A percentile compares a stretch with the other conserved stretches of the same genome.
phyloP scores from a whole-genome alignment of 2,888 invertebrate species.

The Diplazon laetatorius region DNA sequence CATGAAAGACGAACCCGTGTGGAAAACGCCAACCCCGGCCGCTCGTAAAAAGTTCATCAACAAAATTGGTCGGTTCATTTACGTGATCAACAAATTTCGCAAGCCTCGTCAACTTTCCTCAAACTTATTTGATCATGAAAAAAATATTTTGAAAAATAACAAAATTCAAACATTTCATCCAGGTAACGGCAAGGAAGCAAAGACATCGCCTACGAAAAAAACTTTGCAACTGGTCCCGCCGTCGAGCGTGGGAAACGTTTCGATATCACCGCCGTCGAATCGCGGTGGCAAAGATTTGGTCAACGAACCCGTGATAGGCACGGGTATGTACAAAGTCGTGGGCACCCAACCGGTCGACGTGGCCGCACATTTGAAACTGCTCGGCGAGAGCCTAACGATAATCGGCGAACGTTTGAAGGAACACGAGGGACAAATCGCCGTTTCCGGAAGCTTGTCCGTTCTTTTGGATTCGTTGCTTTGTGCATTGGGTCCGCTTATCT shows the following conservation, averaged over 20 bases:
- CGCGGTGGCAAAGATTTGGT: slow-evolving; percentile 79
- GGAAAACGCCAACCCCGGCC: slow-evolving; percentile 78
- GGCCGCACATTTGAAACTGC: slow-evolving; percentile 94
- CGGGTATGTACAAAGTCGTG: slow-evolving; percentile 85
- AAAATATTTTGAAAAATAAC: not conserved
- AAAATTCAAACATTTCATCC: no score
- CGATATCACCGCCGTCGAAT: slow-evolving; percentile 75
- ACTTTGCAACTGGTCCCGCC: slow-evolving; percentile 81
- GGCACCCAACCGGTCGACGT: slow-evolving; percentile 94
- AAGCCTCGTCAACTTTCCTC: not conserved
- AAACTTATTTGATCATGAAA: not conserved
- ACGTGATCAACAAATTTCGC: slow-evolving; percentile 17
- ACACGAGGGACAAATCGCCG: slow-evolving; percentile 97
- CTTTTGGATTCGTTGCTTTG: slow-evolving; percentile 96
- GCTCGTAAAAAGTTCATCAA: slow-evolving; percentile 83
- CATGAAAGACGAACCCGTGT: slow-evolving; percentile 76
- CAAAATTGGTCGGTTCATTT: slow-evolving; percentile 77
- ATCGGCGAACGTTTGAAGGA: slow-evolving; percentile 97
- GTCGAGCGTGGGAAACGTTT: slow-evolving; percentile 75
- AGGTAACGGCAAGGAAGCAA: slow-evolving; percentile 77
- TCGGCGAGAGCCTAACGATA: slow-evolving; percentile 96
- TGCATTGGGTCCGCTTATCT: slow-evolving; percentile 94
- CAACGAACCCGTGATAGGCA: slow-evolving; percentile 80
- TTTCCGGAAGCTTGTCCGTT: slow-evolving; percentile 96
- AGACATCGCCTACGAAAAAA: slow-evolving; percentile 75